phyloP scores from a whole-genome alignment of 1,140 invertebrate species.

The Aphelinus certus region DNA sequence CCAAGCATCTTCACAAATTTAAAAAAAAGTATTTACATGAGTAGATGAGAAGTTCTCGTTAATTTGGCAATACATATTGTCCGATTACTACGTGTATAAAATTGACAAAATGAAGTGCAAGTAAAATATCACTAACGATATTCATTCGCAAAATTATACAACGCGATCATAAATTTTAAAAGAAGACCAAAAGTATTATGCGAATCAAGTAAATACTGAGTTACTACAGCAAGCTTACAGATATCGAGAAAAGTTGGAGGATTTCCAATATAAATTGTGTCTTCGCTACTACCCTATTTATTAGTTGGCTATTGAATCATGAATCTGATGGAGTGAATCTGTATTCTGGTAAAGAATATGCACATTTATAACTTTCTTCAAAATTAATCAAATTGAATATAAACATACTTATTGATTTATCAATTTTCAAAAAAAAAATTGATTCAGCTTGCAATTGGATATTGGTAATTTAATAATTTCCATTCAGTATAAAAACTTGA shows the following conservation, averaged over 20 bases:
- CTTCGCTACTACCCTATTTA: no score
- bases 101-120: conserved; percentile 16
- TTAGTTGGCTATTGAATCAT: no score
- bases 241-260: no score
- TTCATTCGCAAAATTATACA: conserved; percentile 22
- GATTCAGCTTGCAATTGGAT: conserved; percentile 15
- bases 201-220: neutral
- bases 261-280: no score
- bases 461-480: conserved; percentile 30
- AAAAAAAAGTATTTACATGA: conserved; percentile 32
- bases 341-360: no score
- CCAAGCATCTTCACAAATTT: conserved; percentile 37
- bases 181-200: conserved; percentile 33
- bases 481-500: neutral
- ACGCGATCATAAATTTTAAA: conserved; percentile 13
- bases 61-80: conserved; percentile 22
- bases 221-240: no score
- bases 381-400: no score
- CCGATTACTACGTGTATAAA: conserved; percentile 8
- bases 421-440: neutral
- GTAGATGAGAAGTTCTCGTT: conserved; percentile 31
- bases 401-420: no score
- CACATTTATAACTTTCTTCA: no score
- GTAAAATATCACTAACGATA: conserved; percentile 24
- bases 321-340: no score